These are phyloP conservation scores for Griposia aprilina DNA, from an alignment of 2,888 invertebrate genomes.

Conservation along the genomic window DNA sequence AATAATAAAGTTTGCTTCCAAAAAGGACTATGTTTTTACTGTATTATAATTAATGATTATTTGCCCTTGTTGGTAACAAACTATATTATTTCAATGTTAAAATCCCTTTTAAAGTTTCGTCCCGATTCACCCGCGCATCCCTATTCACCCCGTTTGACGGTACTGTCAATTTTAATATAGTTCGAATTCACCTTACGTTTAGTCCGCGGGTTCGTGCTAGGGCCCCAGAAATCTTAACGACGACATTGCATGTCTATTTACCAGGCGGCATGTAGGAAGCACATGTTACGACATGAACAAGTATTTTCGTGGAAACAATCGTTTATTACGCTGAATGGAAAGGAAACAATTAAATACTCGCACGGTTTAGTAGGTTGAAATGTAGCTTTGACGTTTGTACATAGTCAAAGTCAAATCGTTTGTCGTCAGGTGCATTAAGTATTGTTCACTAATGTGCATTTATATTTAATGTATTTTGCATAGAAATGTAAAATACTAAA, in stretches of 20 bases:
- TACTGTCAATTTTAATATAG: neutral
- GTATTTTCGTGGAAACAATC: conserved; percentile 49
- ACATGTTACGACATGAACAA: conserved; percentile 43
- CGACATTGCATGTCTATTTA: conserved; percentile 61
- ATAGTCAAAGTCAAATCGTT: too few relatives aligned
- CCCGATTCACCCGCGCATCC: too few relatives aligned
- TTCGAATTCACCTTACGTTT: neutral
- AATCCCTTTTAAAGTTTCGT: too few relatives aligned
- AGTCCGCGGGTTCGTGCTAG: neutral
- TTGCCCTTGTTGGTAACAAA: too few relatives aligned
- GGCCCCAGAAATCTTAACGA: conserved; percentile 52
- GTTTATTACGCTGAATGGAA: conserved; percentile 48
- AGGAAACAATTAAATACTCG: conserved; percentile 48
- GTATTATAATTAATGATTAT: too few relatives aligned
- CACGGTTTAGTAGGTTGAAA: conserved; percentile 12
- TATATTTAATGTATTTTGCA: neutral
- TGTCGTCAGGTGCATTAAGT: neutral
- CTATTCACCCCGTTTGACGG: too few relatives aligned
- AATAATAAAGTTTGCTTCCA: too few relatives aligned
- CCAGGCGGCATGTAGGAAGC: conserved; percentile 42
- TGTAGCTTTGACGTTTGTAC: conserved; percentile 26
- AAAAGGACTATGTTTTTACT: too few relatives aligned
- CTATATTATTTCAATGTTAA: too few relatives aligned
- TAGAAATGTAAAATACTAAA: neutral
- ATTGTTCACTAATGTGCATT: neutral